A percentile compares a stretch with the other conserved stretches of the same genome.
These are phyloP conservation scores for Hucho hucho DNA, from an alignment of 2,113 vertebrate species.

Conservation along the genomic window DNA sequence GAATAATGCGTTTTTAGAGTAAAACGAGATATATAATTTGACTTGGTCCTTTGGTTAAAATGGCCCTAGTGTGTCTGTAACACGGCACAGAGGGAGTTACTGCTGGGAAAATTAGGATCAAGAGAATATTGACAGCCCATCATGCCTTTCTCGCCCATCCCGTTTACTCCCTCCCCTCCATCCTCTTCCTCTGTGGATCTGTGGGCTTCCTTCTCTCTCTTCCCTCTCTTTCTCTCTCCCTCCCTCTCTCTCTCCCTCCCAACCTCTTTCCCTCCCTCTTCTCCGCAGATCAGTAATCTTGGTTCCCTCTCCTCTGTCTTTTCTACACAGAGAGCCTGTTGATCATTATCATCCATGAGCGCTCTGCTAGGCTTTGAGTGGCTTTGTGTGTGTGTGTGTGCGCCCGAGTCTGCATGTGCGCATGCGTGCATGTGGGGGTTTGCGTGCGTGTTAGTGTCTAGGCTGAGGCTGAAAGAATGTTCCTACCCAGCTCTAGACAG, in stretches of 20 bases:
- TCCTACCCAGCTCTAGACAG: not conserved
- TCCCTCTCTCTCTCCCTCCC: too few relatives aligned
- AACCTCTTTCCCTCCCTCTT: not conserved
- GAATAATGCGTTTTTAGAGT: slow-evolving; percentile 25
- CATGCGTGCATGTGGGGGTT: too few relatives aligned
- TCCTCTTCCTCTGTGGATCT: too few relatives aligned
- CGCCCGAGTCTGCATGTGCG: too few relatives aligned
- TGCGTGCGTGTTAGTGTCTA: too few relatives aligned
- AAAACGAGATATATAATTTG: slow-evolving; percentile 32
- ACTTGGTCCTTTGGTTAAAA: slow-evolving; percentile 36
- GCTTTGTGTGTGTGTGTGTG: not conserved
- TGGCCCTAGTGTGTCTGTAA: slow-evolving; percentile 9
- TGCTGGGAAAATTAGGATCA: slow-evolving; percentile 12
- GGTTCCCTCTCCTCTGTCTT: slow-evolving; percentile 2
- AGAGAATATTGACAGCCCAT: slow-evolving; percentile 17
- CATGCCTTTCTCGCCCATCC: slow-evolving; percentile 10
- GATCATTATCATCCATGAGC: slow-evolving; percentile 38
- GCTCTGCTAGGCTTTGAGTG: slow-evolving; percentile 30
- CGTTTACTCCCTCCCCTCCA: too few relatives aligned
- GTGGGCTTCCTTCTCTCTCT: too few relatives aligned
- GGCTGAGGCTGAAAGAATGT: not conserved
- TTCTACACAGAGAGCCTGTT: slow-evolving; percentile 33
- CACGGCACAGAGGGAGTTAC: too few relatives aligned
- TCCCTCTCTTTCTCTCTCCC: too few relatives aligned
- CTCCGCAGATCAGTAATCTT: slow-evolving; percentile 23